These are phyloP conservation scores for Phymanthus crucifer DNA, from an alignment of 92 coral and sea anemone species.

Conservation along the genomic window DNA sequence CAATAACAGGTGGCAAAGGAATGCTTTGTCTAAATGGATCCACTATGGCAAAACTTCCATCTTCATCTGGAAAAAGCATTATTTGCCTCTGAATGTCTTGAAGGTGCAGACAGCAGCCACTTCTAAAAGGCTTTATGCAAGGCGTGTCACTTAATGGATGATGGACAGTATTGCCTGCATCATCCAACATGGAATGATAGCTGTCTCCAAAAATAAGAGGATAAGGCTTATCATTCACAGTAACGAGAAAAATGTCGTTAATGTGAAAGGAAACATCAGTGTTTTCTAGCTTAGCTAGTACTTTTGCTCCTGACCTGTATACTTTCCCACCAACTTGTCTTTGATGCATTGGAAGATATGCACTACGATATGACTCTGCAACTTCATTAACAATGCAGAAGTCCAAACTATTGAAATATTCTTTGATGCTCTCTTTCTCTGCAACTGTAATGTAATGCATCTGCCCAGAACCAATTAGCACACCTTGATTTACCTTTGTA, in stretches of 20 bases:
- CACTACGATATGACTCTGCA: conserved; percentile 51
- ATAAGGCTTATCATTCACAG: conserved; percentile 40
- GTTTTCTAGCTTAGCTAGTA: conserved; percentile 40
- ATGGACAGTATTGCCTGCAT: conserved; percentile 43
- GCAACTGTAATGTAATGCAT: conserved; percentile 35
- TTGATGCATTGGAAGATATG: conserved; percentile 54
- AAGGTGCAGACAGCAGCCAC: conserved; percentile 35
- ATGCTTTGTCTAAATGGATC: conserved; percentile 50
- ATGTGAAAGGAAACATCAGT: conserved; percentile 45
- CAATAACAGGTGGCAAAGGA: conserved; percentile 43
- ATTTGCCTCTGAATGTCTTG: conserved; percentile 52
- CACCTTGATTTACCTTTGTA: conserved; percentile 48
- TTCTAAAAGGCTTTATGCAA: conserved; percentile 53
- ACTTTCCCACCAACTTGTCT: conserved; percentile 50
- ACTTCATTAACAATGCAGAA: conserved; percentile 37
- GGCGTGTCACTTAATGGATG: conserved; percentile 58
- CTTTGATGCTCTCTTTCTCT: conserved; percentile 31
- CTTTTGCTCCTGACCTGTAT: conserved; percentile 48
- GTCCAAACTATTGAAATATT: conserved; percentile 30
- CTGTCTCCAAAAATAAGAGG: conserved; percentile 50
- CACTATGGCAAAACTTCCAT: conserved; percentile 54
- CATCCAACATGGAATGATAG: conserved; percentile 45
- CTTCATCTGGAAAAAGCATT: conserved; percentile 49
- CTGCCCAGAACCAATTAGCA: conserved; percentile 52
- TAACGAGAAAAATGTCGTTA: conserved; percentile 34